phyloP scores from a whole-genome alignment of 2,113 vertebrate genomes.

The Dolichotis patagonum region DNA sequence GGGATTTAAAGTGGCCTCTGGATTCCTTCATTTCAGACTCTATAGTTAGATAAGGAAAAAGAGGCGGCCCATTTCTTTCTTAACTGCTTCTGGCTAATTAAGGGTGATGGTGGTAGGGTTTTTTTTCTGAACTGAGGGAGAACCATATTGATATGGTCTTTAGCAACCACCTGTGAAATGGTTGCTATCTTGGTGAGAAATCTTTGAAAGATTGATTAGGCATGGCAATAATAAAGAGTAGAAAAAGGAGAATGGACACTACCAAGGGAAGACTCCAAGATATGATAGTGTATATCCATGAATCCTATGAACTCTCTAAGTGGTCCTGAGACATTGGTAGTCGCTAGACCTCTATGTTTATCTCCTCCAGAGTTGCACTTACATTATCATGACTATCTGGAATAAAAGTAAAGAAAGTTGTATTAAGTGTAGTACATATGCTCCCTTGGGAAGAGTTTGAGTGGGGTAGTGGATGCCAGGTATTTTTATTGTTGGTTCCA shows the following conservation, averaged over 20 bases:
- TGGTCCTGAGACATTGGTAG: background rate
- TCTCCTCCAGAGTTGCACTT: background rate
- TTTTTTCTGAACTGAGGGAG: background rate
- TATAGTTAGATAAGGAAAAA: background rate
- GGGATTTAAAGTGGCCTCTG: background rate
- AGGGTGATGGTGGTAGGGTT: background rate
- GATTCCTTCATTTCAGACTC: background rate
- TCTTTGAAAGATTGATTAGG: background rate
- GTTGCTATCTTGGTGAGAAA: background rate
- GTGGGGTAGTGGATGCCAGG: background rate
- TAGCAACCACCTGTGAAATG: background rate
- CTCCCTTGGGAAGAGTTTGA: background rate
- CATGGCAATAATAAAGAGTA: background rate
- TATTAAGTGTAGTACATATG: background rate
- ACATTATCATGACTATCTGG: background rate
- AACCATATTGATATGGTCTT: background rate
- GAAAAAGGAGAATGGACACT: background rate
- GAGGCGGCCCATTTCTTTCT: background rate
- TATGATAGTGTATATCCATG: background rate
- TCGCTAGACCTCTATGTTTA: background rate
- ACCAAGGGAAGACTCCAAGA: background rate
- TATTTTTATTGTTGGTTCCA: background rate
- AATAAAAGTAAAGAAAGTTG: background rate
- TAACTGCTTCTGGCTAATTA: background rate
- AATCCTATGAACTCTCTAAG: background rate